These are phyloP conservation scores for Falco berigora DNA, from an alignment of 2,797 vertebrate genomes.

Conservation along the genomic window DNA sequence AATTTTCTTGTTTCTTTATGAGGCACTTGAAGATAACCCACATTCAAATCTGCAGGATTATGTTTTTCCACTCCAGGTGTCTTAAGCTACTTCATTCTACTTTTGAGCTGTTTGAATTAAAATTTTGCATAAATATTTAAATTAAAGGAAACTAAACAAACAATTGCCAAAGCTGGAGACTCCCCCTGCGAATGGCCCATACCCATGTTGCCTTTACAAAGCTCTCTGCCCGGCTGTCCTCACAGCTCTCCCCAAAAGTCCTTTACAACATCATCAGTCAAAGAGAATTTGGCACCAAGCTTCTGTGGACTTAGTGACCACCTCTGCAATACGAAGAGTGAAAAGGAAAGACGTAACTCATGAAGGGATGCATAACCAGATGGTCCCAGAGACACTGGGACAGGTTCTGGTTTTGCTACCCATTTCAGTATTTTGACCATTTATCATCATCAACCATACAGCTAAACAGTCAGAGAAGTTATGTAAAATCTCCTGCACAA, in stretches of 20 bases:
- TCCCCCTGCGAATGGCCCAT: background rate
- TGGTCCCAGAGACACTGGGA: background rate
- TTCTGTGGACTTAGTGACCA: background rate
- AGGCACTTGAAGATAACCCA: background rate
- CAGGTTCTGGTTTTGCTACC: background rate
- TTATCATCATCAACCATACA: background rate
- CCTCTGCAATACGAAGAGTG: accelerated
- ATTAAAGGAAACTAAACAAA: background rate
- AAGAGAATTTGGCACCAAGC: background rate
- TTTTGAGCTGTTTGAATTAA: background rate
- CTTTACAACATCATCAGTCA: background rate
- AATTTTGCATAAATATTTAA: background rate
- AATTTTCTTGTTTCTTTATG: background rate
- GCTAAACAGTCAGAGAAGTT: background rate
- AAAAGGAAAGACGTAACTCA: accelerated
- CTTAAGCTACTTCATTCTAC: background rate
- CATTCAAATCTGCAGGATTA: background rate
- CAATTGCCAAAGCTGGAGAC: background rate
- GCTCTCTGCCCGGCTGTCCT: background rate
- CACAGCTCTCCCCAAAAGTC: background rate
- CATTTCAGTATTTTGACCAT: background rate
- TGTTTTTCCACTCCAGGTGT: background rate
- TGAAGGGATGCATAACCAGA: background rate
- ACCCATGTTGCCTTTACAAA: background rate
- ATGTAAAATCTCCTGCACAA: background rate